Base-by-base conservation (phyloP, 2,113 vertebrate species). In the Percopsis transmontana region DNA sequence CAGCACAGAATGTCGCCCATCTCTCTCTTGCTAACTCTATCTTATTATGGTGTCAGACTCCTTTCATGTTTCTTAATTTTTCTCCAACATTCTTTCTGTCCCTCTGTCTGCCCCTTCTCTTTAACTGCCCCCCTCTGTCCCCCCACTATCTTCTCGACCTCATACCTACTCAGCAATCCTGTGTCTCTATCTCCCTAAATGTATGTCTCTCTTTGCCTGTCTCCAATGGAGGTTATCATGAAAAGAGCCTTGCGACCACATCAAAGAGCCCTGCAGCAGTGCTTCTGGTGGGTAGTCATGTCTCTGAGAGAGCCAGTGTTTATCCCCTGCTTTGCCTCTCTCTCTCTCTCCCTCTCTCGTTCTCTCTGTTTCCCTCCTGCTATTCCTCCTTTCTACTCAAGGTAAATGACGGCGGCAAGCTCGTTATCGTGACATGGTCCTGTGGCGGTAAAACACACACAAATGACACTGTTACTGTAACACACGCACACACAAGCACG, bases 241-340 rank as follows among this genome's bases (percentile, higher is more conserved):
- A 55, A 45, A 61, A 55, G 33, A 68, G 71, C 59, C 81, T 83
- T 16, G 54, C 27, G 74, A 55, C 67, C 73, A 79, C 77, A 83
- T 85, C 83, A 86, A 84, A 86, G 81, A 24, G 0, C 41, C 0
- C 51, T 20, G 60, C 71, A 44, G 75, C 18, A 0, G 75, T 42
- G 40, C 79, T 8, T 7, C 50, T 52, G 19, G 13, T 11, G 27
- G 5, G 27, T 33, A 33, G 0, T 4, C 27, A n/a, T 33, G 5
- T 33, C 27, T 33, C 8, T 33, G 27, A 33, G n/a, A n/a, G n/a
- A n/a, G 27, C 8, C 27, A 33, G 27, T 33, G 27, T 6, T 33
- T 33, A 4, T 33, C 27, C 27, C 27, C 27, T 33, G 27, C 27
- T 33, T 33, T 55, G 14, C 16, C 53, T 75, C 79, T 83, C 47